Evolutionary conservation across 2,888 invertebrate species (phyloP).

Genomic region (Cepaea hortensis): DNA sequence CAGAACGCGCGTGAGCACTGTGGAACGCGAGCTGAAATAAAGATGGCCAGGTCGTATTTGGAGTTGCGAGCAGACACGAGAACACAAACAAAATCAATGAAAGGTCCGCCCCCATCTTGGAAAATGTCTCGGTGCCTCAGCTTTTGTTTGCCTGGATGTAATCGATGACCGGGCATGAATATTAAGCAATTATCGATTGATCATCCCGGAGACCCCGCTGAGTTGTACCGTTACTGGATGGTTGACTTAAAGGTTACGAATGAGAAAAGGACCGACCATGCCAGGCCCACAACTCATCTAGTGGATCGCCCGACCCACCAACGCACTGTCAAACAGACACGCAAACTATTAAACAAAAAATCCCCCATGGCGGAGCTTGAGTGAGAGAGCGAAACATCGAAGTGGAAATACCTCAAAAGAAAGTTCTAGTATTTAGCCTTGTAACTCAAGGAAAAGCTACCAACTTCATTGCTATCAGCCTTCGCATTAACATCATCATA

Average conservation of each 20-base stretch:
- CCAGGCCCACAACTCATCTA: too few species aligned
- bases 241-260: constrained; percentile 13
- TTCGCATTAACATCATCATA: constrained; percentile 3
- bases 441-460: neutral
- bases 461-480: neutral
- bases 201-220: neutral
- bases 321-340: constrained; percentile 21
- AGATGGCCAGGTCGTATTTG: neutral
- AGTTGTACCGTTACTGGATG: constrained; percentile 5
- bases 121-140: constrained; percentile 11
- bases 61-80: neutral
- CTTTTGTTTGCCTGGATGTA: constrained; percentile 20
- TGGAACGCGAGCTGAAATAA: neutral
- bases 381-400: neutral
- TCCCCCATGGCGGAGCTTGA: neutral
- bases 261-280: constrained; percentile 27
- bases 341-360: constrained; percentile 9
- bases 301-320: neutral
- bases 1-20: neutral
- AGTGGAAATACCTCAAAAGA: neutral
- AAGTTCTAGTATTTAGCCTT: neutral
- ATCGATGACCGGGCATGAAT: constrained; percentile 44
- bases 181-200: constrained; percentile 42
- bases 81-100: constrained; percentile 30
- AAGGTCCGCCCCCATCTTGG: constrained; percentile 24